Evolutionary conservation across 1,140 invertebrate genomes (phyloP).

Genomic region (Sarcophaga bullata): DNA sequence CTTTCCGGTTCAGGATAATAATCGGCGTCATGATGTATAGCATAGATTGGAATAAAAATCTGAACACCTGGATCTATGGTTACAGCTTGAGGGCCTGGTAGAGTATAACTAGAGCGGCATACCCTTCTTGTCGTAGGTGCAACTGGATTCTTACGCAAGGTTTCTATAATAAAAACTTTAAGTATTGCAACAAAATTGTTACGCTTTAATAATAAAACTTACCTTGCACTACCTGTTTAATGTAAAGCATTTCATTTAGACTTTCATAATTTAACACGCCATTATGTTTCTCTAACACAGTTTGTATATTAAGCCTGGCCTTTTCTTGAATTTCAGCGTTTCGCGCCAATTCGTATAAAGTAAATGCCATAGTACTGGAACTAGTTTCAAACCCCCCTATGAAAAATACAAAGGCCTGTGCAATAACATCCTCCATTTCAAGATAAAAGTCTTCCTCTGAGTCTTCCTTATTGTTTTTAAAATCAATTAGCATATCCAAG

Average conservation of each 20-base stretch:
- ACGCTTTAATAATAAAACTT: conserved; percentile 46
- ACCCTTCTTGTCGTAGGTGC: conserved; percentile 46
- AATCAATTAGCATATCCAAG: conserved; percentile 56
- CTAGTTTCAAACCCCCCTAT: conserved; percentile 48
- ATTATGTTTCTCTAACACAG: conserved; percentile 65
- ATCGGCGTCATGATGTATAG: conserved; percentile 71
- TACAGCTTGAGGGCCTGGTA: conserved; percentile 49
- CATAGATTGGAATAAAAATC: conserved; percentile 65
- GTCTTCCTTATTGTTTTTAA: conserved; percentile 37
- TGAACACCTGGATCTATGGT: conserved; percentile 64
- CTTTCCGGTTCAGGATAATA: conserved; percentile 72
- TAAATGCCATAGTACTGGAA: conserved; percentile 59
- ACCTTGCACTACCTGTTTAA: conserved; percentile 72
- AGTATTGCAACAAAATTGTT: background rate
- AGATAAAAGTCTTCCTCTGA: background rate
- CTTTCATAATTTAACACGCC: conserved; percentile 69
- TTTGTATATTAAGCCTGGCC: conserved; percentile 70
- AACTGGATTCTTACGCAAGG: conserved; percentile 64
- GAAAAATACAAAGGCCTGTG: conserved; percentile 46
- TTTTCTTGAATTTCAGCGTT: conserved; percentile 64
- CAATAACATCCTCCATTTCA: conserved; percentile 28
- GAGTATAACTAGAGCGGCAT: conserved; percentile 48
- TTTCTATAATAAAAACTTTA: conserved; percentile 41
- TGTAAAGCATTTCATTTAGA: conserved; percentile 70
- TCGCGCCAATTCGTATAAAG: conserved; percentile 52